Conservation (phyloP, 2,797 vertebrate species). For the Sebastes matsubarae region DNA sequence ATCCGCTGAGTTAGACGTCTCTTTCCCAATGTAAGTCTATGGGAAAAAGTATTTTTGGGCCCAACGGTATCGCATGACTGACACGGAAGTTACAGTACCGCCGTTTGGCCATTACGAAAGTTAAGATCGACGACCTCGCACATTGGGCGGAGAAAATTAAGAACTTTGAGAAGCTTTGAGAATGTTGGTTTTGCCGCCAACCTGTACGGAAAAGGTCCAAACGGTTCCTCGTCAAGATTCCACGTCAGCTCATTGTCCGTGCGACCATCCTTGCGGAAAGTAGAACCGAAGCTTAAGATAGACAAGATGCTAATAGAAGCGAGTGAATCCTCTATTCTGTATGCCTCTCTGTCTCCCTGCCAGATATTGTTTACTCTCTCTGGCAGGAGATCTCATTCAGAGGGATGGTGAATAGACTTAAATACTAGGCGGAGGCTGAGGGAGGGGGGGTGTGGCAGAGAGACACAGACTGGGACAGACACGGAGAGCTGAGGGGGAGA, state of each 20-base stretch:
- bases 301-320: conserved; percentile 67
- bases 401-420: conserved; percentile 73
- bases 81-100: no score
- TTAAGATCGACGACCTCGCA: no score
- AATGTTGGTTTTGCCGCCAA: not conserved
- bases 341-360: conserved; percentile 64
- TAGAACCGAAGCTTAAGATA: conserved; percentile 11
- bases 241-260: not conserved
- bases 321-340: conserved; percentile 58
- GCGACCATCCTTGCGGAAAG: not conserved
- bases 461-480: conserved; percentile 20
- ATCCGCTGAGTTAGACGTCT: no score
- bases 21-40: no score
- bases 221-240: not conserved
- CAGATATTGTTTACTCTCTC: conserved; percentile 74
- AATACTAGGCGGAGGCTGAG: conserved; percentile 41
- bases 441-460: not conserved
- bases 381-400: conserved; percentile 70
- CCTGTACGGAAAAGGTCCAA: not conserved
- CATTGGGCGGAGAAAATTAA: not conserved
- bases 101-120: no score
- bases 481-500: not conserved
- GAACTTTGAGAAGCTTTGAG: not conserved
- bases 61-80: no score
- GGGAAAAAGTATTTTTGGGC: no score